phyloP scores from a whole-genome alignment of 2,797 vertebrate species.

The Pogonophryne albipinna region DNA sequence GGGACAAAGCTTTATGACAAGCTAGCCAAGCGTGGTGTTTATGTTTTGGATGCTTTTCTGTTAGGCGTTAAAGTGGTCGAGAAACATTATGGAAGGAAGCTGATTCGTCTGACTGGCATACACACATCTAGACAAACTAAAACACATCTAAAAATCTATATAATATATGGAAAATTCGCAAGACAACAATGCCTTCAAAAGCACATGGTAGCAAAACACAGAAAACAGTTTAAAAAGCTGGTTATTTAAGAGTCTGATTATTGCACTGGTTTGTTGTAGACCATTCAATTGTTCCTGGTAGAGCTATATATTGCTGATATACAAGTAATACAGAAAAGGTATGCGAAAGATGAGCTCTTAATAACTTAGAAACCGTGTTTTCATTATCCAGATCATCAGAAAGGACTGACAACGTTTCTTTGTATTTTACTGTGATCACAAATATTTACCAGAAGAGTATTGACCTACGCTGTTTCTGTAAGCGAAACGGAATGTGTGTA shows the following conservation, averaged over 20 bases:
- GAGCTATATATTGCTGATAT: neutral
- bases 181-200: neutral
- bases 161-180: neutral
- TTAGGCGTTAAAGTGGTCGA: too few species aligned
- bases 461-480: too few species aligned
- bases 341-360: neutral
- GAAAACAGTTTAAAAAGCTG: neutral
- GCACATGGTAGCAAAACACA: neutral
- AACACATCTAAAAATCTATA: neutral
- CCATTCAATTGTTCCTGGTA: neutral
- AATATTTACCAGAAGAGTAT: neutral
- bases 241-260: neutral
- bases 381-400: neutral
- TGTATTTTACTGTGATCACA: neutral
- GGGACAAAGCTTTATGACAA: neutral
- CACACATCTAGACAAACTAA: neutral
- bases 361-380: neutral
- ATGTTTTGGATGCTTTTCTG: neutral
- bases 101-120: neutral
- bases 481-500: too few species aligned
- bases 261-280: neutral
- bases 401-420: neutral
- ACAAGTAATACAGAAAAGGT: neutral
- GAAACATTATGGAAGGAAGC: neutral
- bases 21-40: neutral